These are phyloP conservation scores for Hyperopisus bebe DNA, from an alignment of 2,113 vertebrate genomes.

Conservation along the genomic window DNA sequence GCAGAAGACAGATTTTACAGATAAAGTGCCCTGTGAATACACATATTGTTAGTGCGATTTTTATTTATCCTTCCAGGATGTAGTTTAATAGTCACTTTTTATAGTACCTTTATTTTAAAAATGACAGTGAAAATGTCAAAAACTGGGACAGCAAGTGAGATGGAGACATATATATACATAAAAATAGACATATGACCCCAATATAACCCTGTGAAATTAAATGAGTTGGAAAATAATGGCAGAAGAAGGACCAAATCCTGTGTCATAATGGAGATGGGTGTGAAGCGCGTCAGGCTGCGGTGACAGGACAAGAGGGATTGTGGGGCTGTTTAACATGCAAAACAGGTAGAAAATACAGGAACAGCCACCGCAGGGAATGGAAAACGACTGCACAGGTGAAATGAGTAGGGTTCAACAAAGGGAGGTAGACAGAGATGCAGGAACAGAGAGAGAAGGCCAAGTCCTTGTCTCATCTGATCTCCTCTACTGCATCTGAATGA, in stretches of 20 bases:
- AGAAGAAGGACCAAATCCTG: background rate
- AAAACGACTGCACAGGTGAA: conserved; percentile 32
- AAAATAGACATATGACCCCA: background rate
- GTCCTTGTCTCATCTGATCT: conserved; percentile 10
- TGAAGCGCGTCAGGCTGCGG: conserved; percentile 26
- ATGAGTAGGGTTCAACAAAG: conserved; percentile 7
- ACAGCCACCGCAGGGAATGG: conserved; percentile 30
- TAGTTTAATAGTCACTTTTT: conserved; percentile 10
- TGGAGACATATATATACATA: background rate
- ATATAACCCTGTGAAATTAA: conserved; percentile 2
- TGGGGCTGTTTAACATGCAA: conserved; percentile 58
- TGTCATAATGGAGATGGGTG: conserved; percentile 10
- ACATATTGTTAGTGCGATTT: background rate
- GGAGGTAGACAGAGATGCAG: conserved; percentile 13
- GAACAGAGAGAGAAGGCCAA: conserved; percentile 9
- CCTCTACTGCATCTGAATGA: background rate
- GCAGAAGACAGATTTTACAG: background rate
- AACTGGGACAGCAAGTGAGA: background rate
- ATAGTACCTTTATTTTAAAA: background rate
- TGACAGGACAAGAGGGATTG: conserved; percentile 47
- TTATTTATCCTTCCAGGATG: background rate
- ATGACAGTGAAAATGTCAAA: background rate
- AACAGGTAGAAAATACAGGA: conserved; percentile 56
- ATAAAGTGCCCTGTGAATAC: background rate
- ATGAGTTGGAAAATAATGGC: conserved; percentile 10